These are phyloP conservation scores for Lateolabrax maculatus DNA, from an alignment of 2,797 vertebrate species.

Conservation along the genomic window DNA sequence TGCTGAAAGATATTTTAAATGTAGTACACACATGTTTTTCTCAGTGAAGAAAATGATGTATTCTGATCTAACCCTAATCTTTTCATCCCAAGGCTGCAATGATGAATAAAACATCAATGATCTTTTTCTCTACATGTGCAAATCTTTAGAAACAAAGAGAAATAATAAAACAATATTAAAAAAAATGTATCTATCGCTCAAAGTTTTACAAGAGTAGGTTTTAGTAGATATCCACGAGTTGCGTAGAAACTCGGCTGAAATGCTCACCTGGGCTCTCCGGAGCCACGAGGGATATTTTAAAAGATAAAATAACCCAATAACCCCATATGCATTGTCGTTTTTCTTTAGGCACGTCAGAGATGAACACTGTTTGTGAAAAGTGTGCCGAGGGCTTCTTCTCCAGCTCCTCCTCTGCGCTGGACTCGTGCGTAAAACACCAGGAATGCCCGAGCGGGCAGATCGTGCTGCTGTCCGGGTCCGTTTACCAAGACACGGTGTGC, in stretches of 20 bases:
- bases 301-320: not conserved
- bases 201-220: not conserved
- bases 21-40: not conserved
- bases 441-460: constrained; percentile 54
- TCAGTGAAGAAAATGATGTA: not conserved
- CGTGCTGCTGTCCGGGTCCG: constrained; percentile 55
- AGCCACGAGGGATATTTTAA: accelerated
- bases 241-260: not conserved
- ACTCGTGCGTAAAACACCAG: constrained; percentile 72
- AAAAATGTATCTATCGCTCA: not conserved
- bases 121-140: not conserved
- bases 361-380: constrained; percentile 76
- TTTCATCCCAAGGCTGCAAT: no score
- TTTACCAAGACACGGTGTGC: constrained; percentile 72
- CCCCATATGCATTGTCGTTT: not conserved
- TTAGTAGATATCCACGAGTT: not conserved
- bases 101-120: not conserved
- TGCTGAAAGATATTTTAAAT: not conserved
- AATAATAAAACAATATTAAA: not conserved
- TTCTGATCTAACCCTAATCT: no score
- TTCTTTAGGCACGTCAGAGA: constrained; percentile 70
- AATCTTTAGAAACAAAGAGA: not conserved
- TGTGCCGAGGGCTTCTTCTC: constrained; percentile 79
- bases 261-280: not conserved
- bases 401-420: constrained; percentile 52